phyloP scores from a whole-genome alignment of 2,113 vertebrate species.

The Eleginops maclovinus region DNA sequence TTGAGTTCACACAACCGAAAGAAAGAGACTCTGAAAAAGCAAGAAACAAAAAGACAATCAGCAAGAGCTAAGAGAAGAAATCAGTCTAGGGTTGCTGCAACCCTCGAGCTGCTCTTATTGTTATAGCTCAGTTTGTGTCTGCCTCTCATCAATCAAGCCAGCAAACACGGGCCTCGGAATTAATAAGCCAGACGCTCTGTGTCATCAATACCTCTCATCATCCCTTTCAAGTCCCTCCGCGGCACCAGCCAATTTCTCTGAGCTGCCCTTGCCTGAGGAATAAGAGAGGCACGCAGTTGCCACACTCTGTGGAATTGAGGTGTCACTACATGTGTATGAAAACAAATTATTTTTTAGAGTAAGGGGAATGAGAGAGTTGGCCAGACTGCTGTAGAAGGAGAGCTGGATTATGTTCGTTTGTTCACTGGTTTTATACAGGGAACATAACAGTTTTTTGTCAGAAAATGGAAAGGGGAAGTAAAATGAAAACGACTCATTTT shows the following conservation, averaged over 20 bases:
- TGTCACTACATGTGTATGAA: conserved; percentile 70
- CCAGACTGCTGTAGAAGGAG: conserved; percentile 25
- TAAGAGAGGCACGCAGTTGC: conserved; percentile 48
- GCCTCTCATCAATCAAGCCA: conserved; percentile 78
- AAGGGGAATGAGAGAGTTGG: conserved; percentile 49
- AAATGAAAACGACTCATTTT: conserved; percentile 30
- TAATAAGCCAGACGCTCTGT: conserved; percentile 69
- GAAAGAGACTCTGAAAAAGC: conserved; percentile 1
- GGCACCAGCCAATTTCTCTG: conserved; percentile 72
- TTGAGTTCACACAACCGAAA: conserved; percentile 21
- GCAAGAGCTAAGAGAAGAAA: conserved; percentile 27
- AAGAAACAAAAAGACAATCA: conserved; percentile 24
- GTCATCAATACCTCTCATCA: conserved; percentile 78
- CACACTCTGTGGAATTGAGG: conserved; percentile 71
- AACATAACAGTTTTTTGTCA: conserved; percentile 42
- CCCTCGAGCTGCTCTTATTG: conserved; percentile 64
- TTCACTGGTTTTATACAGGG: conserved; percentile 58
- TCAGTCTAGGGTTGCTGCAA: conserved; percentile 41
- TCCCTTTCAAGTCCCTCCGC: conserved; percentile 68
- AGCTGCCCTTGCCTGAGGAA: conserved; percentile 69
- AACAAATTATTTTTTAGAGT: conserved; percentile 76
- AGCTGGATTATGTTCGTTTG: conserved; percentile 45
- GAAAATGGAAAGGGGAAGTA: conserved; percentile 17
- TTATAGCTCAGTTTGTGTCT: conserved; percentile 69
- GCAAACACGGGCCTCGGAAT: conserved; percentile 57